Conservation (phyloP, 2,888 invertebrate species). For the Harmothoe impar region DNA sequence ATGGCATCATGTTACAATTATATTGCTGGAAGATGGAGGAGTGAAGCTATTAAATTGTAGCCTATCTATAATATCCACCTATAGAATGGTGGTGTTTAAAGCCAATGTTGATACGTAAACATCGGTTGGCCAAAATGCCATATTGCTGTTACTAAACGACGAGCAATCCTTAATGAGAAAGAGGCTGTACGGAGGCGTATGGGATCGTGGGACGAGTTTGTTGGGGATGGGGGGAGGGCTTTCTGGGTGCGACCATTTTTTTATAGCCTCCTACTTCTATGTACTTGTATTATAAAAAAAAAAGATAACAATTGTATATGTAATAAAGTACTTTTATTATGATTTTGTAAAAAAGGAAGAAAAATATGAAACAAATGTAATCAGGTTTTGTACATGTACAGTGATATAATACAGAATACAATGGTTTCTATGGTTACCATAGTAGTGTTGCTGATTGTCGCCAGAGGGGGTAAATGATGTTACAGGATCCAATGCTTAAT, state of each 20-base stretch:
- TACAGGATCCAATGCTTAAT: neutral
- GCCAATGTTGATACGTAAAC: neutral
- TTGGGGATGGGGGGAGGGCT: neutral
- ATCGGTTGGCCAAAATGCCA: neutral
- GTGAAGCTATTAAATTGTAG: neutral
- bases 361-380: slow-evolving; percentile 45
- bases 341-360: slow-evolving; percentile 46
- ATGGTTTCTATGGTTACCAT: slow-evolving; percentile 30
- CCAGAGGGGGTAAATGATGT: slow-evolving; percentile 2
- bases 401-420: slow-evolving; percentile 36
- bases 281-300: slow-evolving; percentile 7
- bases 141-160: slow-evolving; percentile 8
- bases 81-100: too few species aligned
- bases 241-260: slow-evolving; percentile 45
- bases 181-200: neutral
- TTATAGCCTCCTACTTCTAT: slow-evolving; percentile 29
- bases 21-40: too few species aligned
- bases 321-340: slow-evolving; percentile 55
- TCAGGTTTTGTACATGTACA: slow-evolving; percentile 61
- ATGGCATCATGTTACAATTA: too few species aligned
- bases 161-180: neutral
- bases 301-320: slow-evolving; percentile 10
- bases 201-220: neutral
- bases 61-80: neutral
- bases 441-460: slow-evolving; percentile 50